Evolutionary conservation across 2,113 vertebrate species (phyloP).

Genomic region (Phylloscopus trochiloides): DNA sequence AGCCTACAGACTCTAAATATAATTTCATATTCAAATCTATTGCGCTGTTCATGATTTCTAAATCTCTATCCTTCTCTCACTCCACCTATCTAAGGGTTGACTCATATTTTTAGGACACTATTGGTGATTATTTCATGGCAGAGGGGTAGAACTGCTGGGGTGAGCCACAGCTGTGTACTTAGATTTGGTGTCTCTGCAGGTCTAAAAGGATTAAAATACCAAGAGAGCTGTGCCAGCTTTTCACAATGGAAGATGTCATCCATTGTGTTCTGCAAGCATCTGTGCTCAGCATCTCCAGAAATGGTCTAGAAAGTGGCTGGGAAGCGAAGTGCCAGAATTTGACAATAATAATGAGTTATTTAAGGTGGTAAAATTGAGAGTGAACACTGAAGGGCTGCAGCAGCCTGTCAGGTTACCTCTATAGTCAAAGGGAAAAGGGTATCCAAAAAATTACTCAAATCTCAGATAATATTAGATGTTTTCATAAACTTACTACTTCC

Average conservation of each 20-base stretch:
- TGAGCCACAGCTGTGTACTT: background rate
- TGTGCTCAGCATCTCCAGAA: background rate
- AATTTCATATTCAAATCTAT: background rate
- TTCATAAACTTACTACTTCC: background rate
- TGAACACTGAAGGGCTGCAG: background rate
- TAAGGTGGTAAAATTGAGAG: background rate
- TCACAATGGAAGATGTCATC: background rate
- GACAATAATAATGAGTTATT: background rate
- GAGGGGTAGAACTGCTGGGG: background rate
- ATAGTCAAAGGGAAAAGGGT: background rate
- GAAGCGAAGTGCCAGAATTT: background rate
- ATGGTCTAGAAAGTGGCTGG: background rate
- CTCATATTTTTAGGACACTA: background rate
- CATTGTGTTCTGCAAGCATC: background rate
- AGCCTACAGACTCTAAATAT: background rate
- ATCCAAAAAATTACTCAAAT: background rate
- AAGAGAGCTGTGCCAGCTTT: background rate
- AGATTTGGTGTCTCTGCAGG: background rate
- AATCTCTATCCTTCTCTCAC: background rate
- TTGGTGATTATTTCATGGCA: background rate
- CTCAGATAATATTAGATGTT: background rate
- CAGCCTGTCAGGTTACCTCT: background rate
- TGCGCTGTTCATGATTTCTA: background rate
- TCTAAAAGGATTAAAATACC: background rate
- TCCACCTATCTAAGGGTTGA: background rate